Evolutionary conservation across 2,113 vertebrate genomes (phyloP).

Genomic region (Pterophyllum scalare): DNA sequence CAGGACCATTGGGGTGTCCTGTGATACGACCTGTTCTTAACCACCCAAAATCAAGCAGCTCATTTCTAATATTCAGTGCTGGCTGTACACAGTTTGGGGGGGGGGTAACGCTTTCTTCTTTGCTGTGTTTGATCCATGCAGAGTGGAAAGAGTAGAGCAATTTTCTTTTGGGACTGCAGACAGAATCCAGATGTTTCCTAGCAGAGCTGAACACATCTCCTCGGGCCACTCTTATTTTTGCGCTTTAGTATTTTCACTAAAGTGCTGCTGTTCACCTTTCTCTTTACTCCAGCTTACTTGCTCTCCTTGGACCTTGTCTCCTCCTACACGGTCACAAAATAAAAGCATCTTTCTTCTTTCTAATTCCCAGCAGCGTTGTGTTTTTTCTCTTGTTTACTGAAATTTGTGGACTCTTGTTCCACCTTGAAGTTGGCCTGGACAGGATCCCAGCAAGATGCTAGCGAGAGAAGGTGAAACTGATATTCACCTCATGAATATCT

Average conservation of each 20-base stretch:
- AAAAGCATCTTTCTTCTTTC: constrained; percentile 1
- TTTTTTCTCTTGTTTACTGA: constrained; percentile 9
- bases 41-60: neutral
- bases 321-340: constrained; percentile 33
- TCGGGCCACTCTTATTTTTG: constrained; percentile 26
- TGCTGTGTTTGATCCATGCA: neutral
- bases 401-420: constrained; percentile 3
- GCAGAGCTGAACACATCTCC: constrained; percentile 29
- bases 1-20: neutral
- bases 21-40: neutral
- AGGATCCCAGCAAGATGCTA: neutral
- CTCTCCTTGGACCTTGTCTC: neutral
- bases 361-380: neutral
- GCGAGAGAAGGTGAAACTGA: neutral
- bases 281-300: neutral
- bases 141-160: constrained; percentile 6
- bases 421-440: neutral
- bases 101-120: neutral
- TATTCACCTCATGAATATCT: constrained; percentile 12
- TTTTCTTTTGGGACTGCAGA: constrained; percentile 8
- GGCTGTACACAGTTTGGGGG: neutral
- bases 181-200: constrained; percentile 22
- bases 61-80: neutral
- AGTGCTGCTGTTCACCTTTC: neutral
- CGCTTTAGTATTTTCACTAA: neutral